A percentile compares a stretch with the other conserved stretches of the same genome.
These are phyloP conservation scores for Lepus townsendii DNA, from an alignment of 2,797 vertebrate genomes.

Conservation along the genomic window DNA sequence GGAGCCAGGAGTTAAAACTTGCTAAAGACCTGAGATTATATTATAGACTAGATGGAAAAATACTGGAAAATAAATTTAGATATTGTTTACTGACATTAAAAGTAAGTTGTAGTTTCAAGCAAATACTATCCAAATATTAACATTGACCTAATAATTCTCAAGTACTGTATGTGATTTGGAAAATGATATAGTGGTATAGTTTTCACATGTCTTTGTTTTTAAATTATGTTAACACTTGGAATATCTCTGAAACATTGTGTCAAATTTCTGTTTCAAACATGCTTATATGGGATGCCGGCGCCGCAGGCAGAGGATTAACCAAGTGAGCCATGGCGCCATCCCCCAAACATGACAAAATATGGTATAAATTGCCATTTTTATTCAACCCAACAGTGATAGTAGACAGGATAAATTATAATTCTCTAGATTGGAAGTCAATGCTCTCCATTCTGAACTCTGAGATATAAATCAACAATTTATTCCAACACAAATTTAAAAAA, in stretches of 20 bases:
- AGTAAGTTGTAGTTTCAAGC: neutral
- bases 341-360: constrained; percentile 15
- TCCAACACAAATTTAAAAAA: constrained; percentile 13
- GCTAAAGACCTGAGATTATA: neutral
- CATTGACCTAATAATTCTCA: neutral
- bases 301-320: too few species aligned
- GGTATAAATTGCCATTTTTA: neutral
- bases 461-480: constrained; percentile 26
- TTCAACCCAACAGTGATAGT: constrained; percentile 20
- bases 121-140: neutral
- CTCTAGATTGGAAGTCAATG: constrained; percentile 17
- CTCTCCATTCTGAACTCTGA: neutral
- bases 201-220: constrained; percentile 6
- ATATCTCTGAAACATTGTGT: neutral
- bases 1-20: constrained; percentile 53
- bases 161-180: neutral
- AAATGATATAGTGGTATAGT: neutral
- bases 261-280: constrained; percentile 47
- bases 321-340: too few species aligned
- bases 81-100: constrained; percentile 30
- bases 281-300: neutral
- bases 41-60: neutral
- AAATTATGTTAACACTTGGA: constrained; percentile 30
- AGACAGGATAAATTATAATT: neutral
- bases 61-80: neutral